phyloP scores from a whole-genome alignment of 1,140 invertebrate genomes.

The Euglossa dilemma region DNA sequence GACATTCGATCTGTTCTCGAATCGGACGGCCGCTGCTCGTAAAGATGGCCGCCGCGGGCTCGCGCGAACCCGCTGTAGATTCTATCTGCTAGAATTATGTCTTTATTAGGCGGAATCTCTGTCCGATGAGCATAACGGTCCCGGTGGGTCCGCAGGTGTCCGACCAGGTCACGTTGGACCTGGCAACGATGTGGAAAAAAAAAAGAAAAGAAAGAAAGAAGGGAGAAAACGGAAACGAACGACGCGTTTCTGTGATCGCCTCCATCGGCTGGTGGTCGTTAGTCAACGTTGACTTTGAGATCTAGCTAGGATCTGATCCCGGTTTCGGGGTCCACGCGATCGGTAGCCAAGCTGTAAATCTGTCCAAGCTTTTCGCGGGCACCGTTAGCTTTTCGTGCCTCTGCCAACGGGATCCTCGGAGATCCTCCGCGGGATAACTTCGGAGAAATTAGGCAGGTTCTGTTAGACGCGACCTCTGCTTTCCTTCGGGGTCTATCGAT shows the following conservation, averaged over 20 bases:
- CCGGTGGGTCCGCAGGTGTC: conserved; percentile 63
- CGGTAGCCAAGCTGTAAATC: conserved; percentile 68
- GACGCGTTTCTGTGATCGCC: not conserved
- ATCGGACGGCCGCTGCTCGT: conserved; percentile 65
- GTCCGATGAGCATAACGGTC: conserved; percentile 74
- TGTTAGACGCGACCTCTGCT: not conserved
- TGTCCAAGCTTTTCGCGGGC: conserved; percentile 60
- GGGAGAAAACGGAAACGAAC: not conserved
- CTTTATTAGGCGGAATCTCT: conserved; percentile 78
- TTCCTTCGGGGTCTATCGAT: no score
- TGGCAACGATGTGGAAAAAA: no score
- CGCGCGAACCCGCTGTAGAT: conserved; percentile 66
- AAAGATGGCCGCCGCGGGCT: conserved; percentile 57
- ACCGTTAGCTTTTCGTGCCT: conserved; percentile 69
- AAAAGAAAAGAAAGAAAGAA: not conserved
- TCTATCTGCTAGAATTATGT: conserved; percentile 79
- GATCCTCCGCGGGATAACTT: not conserved
- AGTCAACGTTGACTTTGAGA: conserved; percentile 15
- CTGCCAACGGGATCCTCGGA: not conserved
- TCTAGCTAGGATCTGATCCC: not conserved
- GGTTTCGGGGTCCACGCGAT: not conserved
- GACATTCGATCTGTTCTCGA: conserved; percentile 71
- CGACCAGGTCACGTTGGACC: not conserved
- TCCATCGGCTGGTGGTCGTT: conserved; percentile 36
- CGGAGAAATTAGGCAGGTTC: conserved; percentile 28